phyloP scores from a whole-genome alignment of 1,140 invertebrate species.

The Bombus superbus region DNA sequence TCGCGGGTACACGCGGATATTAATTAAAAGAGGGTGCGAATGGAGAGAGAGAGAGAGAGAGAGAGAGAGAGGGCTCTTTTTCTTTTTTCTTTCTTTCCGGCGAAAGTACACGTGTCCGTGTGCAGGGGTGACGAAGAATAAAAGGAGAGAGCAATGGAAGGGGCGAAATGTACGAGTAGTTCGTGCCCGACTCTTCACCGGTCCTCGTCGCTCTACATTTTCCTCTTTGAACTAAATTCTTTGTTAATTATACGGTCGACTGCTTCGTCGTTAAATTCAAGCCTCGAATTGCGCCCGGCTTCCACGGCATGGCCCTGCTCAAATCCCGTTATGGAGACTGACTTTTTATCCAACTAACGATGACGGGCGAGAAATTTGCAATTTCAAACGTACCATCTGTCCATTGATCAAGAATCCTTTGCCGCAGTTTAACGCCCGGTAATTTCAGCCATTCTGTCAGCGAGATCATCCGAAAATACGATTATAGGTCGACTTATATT shows the following conservation, averaged over 20 bases:
- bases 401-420: not conserved
- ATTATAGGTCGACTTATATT: not conserved
- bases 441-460: not conserved
- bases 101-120: constrained; percentile 26
- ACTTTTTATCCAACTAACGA: constrained; percentile 20
- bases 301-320: not conserved
- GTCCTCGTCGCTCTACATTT: constrained; percentile 46
- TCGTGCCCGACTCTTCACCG: constrained; percentile 35
- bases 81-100: not conserved
- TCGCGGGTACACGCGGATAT: constrained; percentile 10
- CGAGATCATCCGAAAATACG: not conserved
- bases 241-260: constrained; percentile 59
- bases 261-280: constrained; percentile 51
- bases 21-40: constrained; percentile 40
- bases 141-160: constrained; percentile 17
- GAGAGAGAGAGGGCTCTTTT: not conserved
- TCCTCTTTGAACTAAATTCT: constrained; percentile 57
- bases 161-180: constrained; percentile 42
- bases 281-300: constrained; percentile 34
- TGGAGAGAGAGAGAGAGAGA: not conserved
- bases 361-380: not conserved
- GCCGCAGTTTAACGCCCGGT: not conserved
- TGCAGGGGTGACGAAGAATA: constrained; percentile 15
- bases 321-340: constrained; percentile 24
- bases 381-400: constrained; percentile 9